phyloP scores from a whole-genome alignment of 2,888 invertebrate species.

The Kryphioiulus occultus region DNA sequence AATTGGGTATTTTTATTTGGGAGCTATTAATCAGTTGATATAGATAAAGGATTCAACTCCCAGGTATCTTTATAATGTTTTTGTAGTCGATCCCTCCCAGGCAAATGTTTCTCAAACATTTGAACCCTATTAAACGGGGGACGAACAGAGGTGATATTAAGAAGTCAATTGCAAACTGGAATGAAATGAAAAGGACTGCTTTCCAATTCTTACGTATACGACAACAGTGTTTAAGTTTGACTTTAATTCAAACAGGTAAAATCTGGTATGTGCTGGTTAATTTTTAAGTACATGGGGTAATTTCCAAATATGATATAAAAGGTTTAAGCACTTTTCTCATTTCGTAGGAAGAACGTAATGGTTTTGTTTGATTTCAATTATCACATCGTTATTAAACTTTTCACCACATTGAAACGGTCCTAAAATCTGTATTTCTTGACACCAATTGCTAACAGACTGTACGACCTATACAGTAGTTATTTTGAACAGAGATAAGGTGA shows the following conservation, averaged over 20 bases:
- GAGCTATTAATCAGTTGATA: not conserved
- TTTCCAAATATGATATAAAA: not conserved
- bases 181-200: no score
- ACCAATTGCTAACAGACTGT: not conserved
- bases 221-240: not conserved
- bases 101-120: not conserved
- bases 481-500: no score
- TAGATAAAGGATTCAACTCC: not conserved
- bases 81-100: not conserved
- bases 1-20: slow-evolving; percentile 7
- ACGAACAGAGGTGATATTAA: not conserved
- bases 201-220: no score
- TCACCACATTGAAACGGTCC: not conserved
- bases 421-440: not conserved
- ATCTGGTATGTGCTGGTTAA: not conserved
- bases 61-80: not conserved
- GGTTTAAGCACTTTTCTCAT: not conserved
- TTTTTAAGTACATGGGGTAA: slow-evolving; percentile 1
- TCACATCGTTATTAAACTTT: slow-evolving; percentile 6
- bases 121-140: not conserved
- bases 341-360: not conserved
- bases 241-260: not conserved
- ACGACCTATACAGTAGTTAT: not conserved
- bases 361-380: not conserved
- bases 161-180: no score